A percentile compares a stretch with the other conserved stretches of the same genome.
These are phyloP conservation scores for Syngnathoides biaculeatus DNA, from an alignment of 2,113 vertebrate genomes.

Conservation along the genomic window DNA sequence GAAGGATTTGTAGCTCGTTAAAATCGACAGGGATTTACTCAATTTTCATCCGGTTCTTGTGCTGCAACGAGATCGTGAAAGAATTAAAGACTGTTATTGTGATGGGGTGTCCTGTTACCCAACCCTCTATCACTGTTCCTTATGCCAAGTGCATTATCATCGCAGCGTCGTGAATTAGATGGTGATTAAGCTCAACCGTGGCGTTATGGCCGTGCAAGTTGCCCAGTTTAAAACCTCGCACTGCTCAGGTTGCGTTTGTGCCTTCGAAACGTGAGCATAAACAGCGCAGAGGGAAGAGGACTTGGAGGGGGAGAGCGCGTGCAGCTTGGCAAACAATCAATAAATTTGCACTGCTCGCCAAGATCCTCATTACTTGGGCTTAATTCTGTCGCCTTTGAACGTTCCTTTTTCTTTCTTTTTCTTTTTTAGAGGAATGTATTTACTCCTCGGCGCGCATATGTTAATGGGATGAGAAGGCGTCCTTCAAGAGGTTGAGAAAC, in stretches of 20 bases:
- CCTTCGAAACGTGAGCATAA: slow-evolving; percentile 54
- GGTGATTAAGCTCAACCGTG: slow-evolving; percentile 64
- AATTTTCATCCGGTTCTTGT: slow-evolving; percentile 11
- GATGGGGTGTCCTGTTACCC: slow-evolving; percentile 48
- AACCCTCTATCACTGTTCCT: slow-evolving; percentile 48
- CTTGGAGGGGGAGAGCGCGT: slow-evolving; percentile 36
- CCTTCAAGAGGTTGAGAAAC: slow-evolving; percentile 54
- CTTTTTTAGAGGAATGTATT: slow-evolving; percentile 61
- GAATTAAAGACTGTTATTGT: slow-evolving; percentile 53
- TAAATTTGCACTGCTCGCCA: slow-evolving; percentile 68
- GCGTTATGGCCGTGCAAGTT: slow-evolving; percentile 24
- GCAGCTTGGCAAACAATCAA: slow-evolving; percentile 74
- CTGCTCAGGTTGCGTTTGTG: slow-evolving; percentile 34
- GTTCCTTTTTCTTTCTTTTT: too few relatives aligned
- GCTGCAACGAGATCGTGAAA: slow-evolving; percentile 54
- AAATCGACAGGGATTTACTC: slow-evolving; percentile 7
- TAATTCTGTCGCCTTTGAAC: slow-evolving; percentile 71
- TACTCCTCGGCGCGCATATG: slow-evolving; percentile 57
- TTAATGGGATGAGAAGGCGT: slow-evolving; percentile 54
- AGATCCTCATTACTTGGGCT: slow-evolving; percentile 70
- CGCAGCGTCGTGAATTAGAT: slow-evolving; percentile 68
- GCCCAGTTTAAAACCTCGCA: slow-evolving; percentile 34
- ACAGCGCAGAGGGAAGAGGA: slow-evolving; percentile 39
- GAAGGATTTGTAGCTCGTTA: slow-evolving; percentile 12
- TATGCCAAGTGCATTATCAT: slow-evolving; percentile 65